Evolutionary conservation across 2,113 vertebrate species (phyloP), one percentile per base, ranked within the genome.

Genomic region (Sorex araneus): DNA sequence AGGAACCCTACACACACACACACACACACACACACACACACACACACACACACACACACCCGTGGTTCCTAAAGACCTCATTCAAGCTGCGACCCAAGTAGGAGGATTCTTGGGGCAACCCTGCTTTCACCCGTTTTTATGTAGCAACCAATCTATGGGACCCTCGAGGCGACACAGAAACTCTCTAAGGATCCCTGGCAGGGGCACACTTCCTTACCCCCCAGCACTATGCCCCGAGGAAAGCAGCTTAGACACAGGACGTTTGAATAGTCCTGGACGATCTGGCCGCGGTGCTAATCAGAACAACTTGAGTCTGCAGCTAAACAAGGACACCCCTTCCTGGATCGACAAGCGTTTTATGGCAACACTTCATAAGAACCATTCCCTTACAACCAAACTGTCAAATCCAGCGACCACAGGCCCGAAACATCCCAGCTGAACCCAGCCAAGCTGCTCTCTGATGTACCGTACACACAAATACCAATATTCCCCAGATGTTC

Each of bases 401-500:
- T 97, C 97, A 97, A 96, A 96, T 96, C 96, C 97, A 97, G 97
- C 97, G 97, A 97, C 97, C 97, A 94, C 94, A 97, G 96, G 96
- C 97, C 97, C 97, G 97, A 97, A 98, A 95, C 96, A 96, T 97
- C 97, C 96, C 97, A 95, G 95, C 94, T 90, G 97, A 97, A 96
- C 94, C 97, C 95, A 84, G 95, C 96, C 98, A 23, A 94, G 97
- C 95, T 97, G 97, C 97, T 95, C 96, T 98, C 97, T 97, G 97
- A 97, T 98, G 97, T 96, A 90, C 96, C 96, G 94, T 89, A 96
- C 96, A 96, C 87, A 97, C 96, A 97, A 97, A 98, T 95, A 97
- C 97, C 97, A 97, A 95, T 95, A 94, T 92, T 97, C 97, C 97
- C 98, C 98, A 98, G 98, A 98, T 98, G 98, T 98, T 98, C 98